A percentile compares a stretch with the other conserved stretches of the same genome.
Evolutionary conservation across 2,797 vertebrate genomes (phyloP).

Genomic region (Clarias fuscus): DNA sequence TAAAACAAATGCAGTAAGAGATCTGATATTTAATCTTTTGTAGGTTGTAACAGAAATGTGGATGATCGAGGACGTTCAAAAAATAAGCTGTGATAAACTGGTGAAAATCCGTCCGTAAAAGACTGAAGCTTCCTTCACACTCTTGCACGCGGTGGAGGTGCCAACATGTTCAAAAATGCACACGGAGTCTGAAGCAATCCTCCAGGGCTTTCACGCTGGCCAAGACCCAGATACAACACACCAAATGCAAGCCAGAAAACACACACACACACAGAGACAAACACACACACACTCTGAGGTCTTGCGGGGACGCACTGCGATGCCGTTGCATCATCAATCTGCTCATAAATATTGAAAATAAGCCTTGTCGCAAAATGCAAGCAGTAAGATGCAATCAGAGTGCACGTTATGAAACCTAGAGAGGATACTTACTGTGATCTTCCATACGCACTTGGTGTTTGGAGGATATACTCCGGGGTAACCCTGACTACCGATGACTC

Average conservation of each 20-base stretch:
- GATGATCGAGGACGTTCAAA: not conserved
- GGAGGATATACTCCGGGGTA: conserved; percentile 98
- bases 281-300: conserved; percentile 2
- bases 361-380: not conserved
- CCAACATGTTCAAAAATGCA: conserved; percentile 40
- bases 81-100: not conserved
- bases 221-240: conserved; percentile 47
- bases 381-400: not conserved
- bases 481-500: conserved; percentile 95
- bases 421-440: conserved; percentile 88
- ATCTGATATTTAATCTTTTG: not conserved
- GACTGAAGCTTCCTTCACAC: conserved; percentile 1
- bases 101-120: not conserved
- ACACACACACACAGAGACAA: conserved; percentile 5
- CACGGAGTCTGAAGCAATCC: conserved; percentile 48
- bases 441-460: conserved; percentile 98
- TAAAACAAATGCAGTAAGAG: not conserved
- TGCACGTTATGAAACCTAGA: not conserved
- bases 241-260: conserved; percentile 14
- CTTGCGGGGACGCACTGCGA: conserved; percentile 14
- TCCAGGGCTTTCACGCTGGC: conserved; percentile 49
- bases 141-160: conserved; percentile 5
- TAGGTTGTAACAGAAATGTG: not conserved
- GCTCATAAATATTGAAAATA: conserved; percentile 11
- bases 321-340: conserved; percentile 32